phyloP scores from a whole-genome alignment of 37 sponge, comb jelly and placozoan species.

The Eunapius fragilis region DNA sequence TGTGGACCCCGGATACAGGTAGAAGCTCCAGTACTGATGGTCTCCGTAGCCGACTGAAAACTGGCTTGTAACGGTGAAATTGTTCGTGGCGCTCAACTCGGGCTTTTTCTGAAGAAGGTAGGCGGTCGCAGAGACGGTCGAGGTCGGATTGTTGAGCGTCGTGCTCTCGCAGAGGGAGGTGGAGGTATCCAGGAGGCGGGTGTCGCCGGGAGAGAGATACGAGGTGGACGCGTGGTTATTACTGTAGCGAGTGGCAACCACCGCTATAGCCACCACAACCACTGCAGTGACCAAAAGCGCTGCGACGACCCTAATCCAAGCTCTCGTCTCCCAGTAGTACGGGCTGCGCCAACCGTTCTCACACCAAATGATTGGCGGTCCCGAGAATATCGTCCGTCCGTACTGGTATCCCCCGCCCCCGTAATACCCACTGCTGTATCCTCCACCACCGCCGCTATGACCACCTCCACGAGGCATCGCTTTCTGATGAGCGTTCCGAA shows the following conservation, averaged over 20 bases:
- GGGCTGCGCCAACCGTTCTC: background rate
- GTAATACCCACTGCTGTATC: background rate
- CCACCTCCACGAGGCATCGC: background rate
- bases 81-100: slow-evolving; percentile 9
- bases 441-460: background rate
- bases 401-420: background rate
- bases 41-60: background rate
- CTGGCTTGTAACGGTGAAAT: background rate
- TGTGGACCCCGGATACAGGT: slow-evolving; percentile 31
- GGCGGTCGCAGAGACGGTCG: background rate
- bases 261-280: background rate
- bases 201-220: slow-evolving; percentile 7
- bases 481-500: too few species aligned
- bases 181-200: background rate
- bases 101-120: slow-evolving; percentile 17
- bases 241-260: background rate
- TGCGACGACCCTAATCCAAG: background rate
- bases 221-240: background rate
- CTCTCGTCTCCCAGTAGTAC: background rate
- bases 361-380: background rate
- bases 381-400: background rate
- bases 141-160: background rate
- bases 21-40: slow-evolving; percentile 24
- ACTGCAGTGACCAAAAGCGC: background rate
- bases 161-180: slow-evolving; percentile 19